Evolutionary conservation across 2,797 vertebrate genomes (phyloP).

Genomic region (Clarias pachynema): DNA sequence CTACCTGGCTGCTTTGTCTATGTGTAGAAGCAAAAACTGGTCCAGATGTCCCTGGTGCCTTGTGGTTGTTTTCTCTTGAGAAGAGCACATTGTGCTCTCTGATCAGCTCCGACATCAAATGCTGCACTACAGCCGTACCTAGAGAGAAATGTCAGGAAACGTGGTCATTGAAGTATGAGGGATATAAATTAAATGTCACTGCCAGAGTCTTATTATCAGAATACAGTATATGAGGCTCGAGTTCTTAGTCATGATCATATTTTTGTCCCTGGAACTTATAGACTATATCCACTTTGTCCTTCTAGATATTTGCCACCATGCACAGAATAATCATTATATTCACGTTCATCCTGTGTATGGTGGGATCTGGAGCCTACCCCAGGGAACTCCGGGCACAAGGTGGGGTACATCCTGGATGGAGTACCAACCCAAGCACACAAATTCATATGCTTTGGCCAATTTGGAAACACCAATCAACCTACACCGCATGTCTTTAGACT

Average conservation of each 20-base stretch:
- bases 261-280: too few relatives aligned
- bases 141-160: constrained; percentile 5
- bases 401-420: too few relatives aligned
- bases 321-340: background rate
- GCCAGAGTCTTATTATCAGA: background rate
- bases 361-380: too few relatives aligned
- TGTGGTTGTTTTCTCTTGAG: constrained; percentile 26
- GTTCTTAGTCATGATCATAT: background rate
- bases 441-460: too few relatives aligned
- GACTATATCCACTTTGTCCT: too few relatives aligned
- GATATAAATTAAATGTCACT: background rate
- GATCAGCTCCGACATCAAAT: constrained; percentile 71
- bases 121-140: constrained; percentile 68
- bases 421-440: too few relatives aligned
- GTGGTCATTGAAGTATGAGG: background rate
- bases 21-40: constrained; percentile 38
- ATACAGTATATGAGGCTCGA: too few relatives aligned
- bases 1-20: constrained; percentile 44
- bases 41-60: constrained; percentile 42
- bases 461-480: too few relatives aligned
- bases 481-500: too few relatives aligned
- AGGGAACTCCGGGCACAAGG: too few relatives aligned
- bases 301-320: background rate
- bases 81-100: constrained; percentile 66
- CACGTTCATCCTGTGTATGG: too few relatives aligned